Evolutionary conservation across 2,888 invertebrate genomes (phyloP), one percentile per base, ranked within the genome.

Genomic region (Nysson spinosus): DNA sequence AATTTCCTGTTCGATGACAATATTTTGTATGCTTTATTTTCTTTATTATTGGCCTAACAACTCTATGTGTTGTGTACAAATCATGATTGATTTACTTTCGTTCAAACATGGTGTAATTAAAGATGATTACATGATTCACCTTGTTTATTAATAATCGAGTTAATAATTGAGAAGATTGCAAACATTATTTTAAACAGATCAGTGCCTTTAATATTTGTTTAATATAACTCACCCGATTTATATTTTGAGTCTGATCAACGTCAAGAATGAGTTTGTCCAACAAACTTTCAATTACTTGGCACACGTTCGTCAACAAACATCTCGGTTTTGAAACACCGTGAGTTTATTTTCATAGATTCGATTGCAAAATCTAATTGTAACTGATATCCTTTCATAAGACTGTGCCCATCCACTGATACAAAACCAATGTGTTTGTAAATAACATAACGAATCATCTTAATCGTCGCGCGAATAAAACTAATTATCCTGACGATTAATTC

Each of bases 201-300:
- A n/a, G n/a, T n/a, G n/a, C n/a, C n/a, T n/a, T n/a, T n/a, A n/a
- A n/a, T n/a, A n/a, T n/a, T n/a, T n/a, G n/a, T n/a, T n/a, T n/a
- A n/a, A n/a, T n/a, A n/a, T n/a, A n/a, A n/a, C n/a, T n/a, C n/a
- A n/a, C n/a, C n/a, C n/a, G n/a, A n/a, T n/a, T n/a, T n/a, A n/a
- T n/a, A 7, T 16, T 34, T 49, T 49, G 20, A 28, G 2, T 28
- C 26, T 52, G 54, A 54, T 32, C 64, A 58, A 70, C 60, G 63
- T 82, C 85, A 84, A 81, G 83, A 80, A 85, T 83, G 76, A 83
- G 82, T 85, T 85, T 85, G 82, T 64, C 54, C 60, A 4, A 81
- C 85, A 84, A 85, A 85, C 83, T 83, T 82, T 77, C 67, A 58
- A 85, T 84, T 85, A 81, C 81, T 85, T 84, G 84, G 71, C 73